Conservation (phyloP, 2,113 vertebrate genomes). For the Alethe castanea region DNA sequence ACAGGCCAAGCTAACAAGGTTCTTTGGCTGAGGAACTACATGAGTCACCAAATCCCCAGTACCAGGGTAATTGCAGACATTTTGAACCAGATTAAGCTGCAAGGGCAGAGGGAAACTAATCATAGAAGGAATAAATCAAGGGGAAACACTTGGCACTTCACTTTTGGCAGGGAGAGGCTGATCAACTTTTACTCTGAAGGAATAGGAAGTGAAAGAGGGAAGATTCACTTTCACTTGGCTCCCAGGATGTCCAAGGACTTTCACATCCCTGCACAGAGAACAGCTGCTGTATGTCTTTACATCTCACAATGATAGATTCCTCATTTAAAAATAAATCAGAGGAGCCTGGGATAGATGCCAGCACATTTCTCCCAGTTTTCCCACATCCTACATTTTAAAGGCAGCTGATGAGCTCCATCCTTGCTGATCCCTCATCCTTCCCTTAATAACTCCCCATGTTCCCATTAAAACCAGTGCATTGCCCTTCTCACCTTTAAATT, state of each 20-base stretch:
- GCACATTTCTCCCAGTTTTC: slow-evolving; percentile 56
- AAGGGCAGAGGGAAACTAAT: not conserved
- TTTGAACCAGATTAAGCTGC: not conserved
- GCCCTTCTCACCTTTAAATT: slow-evolving; percentile 3
- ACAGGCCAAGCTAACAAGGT: not conserved
- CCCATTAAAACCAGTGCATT: not conserved
- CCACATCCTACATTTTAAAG: slow-evolving; percentile 57
- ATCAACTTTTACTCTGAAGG: not conserved
- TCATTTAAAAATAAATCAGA: slow-evolving; percentile 62
- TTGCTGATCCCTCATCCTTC: slow-evolving; percentile 18
- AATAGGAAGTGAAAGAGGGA: not conserved
- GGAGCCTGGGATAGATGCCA: slow-evolving; percentile 41
- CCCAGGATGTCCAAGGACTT: slow-evolving; percentile 40
- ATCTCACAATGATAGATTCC: slow-evolving; percentile 58
- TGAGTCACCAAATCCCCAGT: not conserved
- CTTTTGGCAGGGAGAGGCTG: not conserved
- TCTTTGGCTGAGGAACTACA: not conserved
- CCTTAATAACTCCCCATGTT: slow-evolving; percentile 26
- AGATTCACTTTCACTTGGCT: not conserved
- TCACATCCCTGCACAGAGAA: slow-evolving; percentile 30
- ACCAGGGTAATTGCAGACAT: not conserved
- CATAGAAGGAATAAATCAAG: not conserved
- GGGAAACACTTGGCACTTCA: not conserved
- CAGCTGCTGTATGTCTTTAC: slow-evolving; percentile 44
- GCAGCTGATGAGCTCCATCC: slow-evolving; percentile 49